Base-by-base conservation (phyloP, 2,113 vertebrate species). In the Hystrix brachyura region DNA sequence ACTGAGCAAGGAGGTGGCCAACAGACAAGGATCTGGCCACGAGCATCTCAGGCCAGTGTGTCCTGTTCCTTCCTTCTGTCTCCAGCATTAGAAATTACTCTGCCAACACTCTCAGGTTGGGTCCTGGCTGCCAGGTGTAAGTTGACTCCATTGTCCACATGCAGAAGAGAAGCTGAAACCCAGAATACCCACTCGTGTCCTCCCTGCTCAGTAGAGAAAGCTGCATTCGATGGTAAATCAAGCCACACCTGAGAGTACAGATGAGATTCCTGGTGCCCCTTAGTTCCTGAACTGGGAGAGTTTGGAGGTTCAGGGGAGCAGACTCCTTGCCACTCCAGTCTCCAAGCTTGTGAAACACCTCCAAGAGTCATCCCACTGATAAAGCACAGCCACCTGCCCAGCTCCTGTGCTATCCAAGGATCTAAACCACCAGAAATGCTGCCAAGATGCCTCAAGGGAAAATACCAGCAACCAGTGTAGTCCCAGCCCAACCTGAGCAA, bases 401-500 rank as follows among this genome's bases (percentile, higher is more conserved):
- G 93, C 90, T 95, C 34, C 89, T 78, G 62, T 17, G 51, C 64
- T 92, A 90, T 53, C 90, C 29, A n/a, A 89, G 46, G 82, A 96
- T 90, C 87, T 87, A 91, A 97, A 90, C 71, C 3, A 1, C 87
- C 85, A 92, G 95, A 27, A 48, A 5, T 7, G 3, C 51, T 92
- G 97, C 96, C 97, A 95, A 97, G 92, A 98, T 87, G 97, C 95
- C 97, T 95, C 72, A 65, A 95, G 90, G 95, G 94, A 88, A 97
- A 97, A 96, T 97, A 96, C 97, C 97, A 96, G 90, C 87, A 79
- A 57, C 51, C 87, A 71, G 76, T 6, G 48, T 4, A 8, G 43
- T 95, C 88, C 97, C 82, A 14, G 94, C 95, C 90, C 80, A 84
- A 98, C 97, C 96, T 97, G 97, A 97, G 97, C 95, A 97, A 97